phyloP scores from a whole-genome alignment of 2,113 vertebrate species.

The Brachyhypopomus gauderio region DNA sequence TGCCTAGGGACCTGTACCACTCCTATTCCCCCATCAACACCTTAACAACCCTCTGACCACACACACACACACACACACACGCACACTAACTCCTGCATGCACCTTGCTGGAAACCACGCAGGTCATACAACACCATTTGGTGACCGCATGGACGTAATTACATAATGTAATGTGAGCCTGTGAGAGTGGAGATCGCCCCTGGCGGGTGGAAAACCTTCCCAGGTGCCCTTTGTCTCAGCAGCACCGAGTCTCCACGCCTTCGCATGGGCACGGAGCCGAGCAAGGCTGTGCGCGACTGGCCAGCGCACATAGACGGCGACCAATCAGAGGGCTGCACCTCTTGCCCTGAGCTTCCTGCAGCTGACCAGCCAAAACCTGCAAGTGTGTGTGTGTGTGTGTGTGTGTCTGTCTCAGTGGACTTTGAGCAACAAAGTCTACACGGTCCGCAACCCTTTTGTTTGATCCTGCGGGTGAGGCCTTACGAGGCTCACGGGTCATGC shows the following conservation, averaged over 20 bases:
- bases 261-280: constrained; percentile 39
- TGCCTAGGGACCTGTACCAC: constrained; percentile 46
- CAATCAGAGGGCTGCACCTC: constrained; percentile 58
- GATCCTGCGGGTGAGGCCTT: constrained; percentile 45
- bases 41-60: constrained; percentile 8
- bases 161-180: constrained; percentile 75
- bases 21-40: constrained; percentile 57
- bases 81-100: background rate
- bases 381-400: constrained; percentile 44
- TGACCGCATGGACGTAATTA: constrained; percentile 70
- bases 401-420: constrained; percentile 41
- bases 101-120: constrained; percentile 14
- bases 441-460: constrained; percentile 62
- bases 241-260: constrained; percentile 36
- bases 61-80: background rate
- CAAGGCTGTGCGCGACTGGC: constrained; percentile 44
- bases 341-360: constrained; percentile 4
- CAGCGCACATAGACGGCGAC: constrained; percentile 45
- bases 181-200: constrained; percentile 68
- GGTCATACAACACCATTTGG: constrained; percentile 67
- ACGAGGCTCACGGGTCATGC: constrained; percentile 28
- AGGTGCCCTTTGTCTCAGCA: constrained; percentile 60
- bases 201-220: constrained; percentile 60
- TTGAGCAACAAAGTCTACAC: constrained; percentile 43
- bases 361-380: constrained; percentile 47